Conservation (phyloP, 1,140 invertebrate species). For the Dinoponera quadriceps region DNA sequence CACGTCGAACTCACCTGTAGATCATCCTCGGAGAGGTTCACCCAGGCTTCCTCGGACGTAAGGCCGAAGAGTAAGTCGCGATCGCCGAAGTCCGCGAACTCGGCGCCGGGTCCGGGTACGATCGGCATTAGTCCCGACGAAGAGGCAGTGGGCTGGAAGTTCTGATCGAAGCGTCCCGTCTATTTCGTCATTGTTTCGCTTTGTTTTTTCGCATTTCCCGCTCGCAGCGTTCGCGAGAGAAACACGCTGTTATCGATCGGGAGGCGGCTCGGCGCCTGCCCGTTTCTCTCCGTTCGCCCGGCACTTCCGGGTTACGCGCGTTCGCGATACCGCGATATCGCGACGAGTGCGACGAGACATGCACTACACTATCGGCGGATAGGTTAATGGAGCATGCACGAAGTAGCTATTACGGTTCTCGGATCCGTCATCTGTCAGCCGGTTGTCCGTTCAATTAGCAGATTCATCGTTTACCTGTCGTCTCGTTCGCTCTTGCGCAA, state of each 20-base stretch:
- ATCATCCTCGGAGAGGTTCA: conserved; percentile 83
- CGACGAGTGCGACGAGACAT: conserved; percentile 4
- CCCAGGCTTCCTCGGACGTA: conserved; percentile 87
- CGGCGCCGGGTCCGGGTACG: conserved; percentile 87
- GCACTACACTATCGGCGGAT: conserved; percentile 38
- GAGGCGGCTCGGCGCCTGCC: neutral
- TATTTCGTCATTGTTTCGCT: neutral
- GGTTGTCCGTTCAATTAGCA: conserved; percentile 80
- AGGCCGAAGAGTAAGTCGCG: conserved; percentile 92
- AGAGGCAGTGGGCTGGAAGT: conserved; percentile 82
- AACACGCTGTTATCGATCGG: too few species aligned
- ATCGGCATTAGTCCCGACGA: conserved; percentile 83
- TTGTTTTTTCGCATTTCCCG: neutral
- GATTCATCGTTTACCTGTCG: conserved; percentile 79
- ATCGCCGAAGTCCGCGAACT: conserved; percentile 94
- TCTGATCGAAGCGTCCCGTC: conserved; percentile 67
- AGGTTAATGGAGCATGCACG: conserved; percentile 51
- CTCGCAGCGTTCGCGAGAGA: neutral
- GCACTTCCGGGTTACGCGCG: neutral
- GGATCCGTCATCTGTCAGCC: conserved; percentile 68
- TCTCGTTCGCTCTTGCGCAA: conserved; percentile 59
- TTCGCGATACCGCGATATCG: conserved; percentile 21
- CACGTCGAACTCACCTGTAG: conserved; percentile 76
- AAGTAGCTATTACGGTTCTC: conserved; percentile 38
- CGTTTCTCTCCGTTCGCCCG: neutral